Base-by-base conservation (phyloP, 2,797 vertebrate genomes). In the Pygocentrus nattereri region DNA sequence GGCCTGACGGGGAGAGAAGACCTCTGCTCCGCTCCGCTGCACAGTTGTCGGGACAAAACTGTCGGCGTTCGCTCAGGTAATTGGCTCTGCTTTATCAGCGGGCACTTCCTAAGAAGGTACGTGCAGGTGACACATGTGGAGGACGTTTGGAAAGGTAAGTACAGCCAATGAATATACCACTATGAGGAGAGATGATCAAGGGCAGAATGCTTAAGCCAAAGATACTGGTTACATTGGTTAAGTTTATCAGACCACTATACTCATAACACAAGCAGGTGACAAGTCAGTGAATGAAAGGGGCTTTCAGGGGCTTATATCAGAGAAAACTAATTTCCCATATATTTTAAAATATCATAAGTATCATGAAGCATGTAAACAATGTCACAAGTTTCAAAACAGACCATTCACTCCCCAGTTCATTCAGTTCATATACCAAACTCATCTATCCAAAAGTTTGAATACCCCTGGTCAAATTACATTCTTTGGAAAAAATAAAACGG, bases 11-110 rank as follows among this genome's bases (percentile, higher is more conserved):
- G 61, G 90, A 92, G 90, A 88, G 90, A 85, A 90, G 88, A 91
- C 89, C 92, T 92, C 90, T 94, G 93, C 93, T 94, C 90, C 89
- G 59, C 84, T 81, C 94, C 91, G 92, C 93, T 93, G 90, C 90
- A 92, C 92, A 93, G 91, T 93, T 94, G 93, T 92, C 70, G 27
- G 71, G 52, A 58, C 50, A 38, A 58, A 58, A 38, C 91, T 92
- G 82, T 74, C 69, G 25, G 89, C 88, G 86, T 85, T 82, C 74
- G 85, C 86, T 81, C 79, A 81, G 86, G 88, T 93, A 93, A 92
- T 93, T 92, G 89, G 88, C 88, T 73, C 31, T 58, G 12, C 27
- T 73, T 73, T 31, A 73, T 73, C 71, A 73, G 50, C 18, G 2
- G 52, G 69, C 13, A n/a, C 52, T 25, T 41, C 27, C 30, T 56